Evolutionary conservation across 1,140 invertebrate genomes (phyloP).

Genomic region (Pseudobourletiella spinata): DNA sequence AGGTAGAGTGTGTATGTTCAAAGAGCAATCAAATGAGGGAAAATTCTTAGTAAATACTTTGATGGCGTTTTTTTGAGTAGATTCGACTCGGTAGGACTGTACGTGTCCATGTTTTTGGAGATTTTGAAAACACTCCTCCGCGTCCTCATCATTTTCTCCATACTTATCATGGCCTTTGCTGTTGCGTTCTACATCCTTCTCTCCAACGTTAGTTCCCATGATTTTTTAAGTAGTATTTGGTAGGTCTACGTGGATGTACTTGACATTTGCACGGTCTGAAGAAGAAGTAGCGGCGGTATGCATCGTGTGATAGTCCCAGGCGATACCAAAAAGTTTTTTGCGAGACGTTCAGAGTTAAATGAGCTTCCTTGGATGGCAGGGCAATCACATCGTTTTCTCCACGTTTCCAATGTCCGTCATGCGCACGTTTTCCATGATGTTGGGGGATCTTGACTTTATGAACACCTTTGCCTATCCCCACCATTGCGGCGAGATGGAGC

Average conservation of each 20-base stretch:
- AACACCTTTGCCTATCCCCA: constrained; percentile 52
- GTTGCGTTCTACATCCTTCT: neutral
- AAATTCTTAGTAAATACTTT: too few species aligned
- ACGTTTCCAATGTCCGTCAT: neutral
- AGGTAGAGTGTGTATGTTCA: too few species aligned
- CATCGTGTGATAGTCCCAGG: neutral
- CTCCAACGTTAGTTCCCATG: neutral
- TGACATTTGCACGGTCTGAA: too few species aligned
- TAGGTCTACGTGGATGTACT: too few species aligned
- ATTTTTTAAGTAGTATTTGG: too few species aligned
- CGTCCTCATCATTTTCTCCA: neutral
- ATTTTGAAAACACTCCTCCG: constrained; percentile 47
- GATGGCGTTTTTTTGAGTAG: neutral
- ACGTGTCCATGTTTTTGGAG: constrained; percentile 40
- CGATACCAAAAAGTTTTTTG: neutral
- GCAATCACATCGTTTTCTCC: neutral
- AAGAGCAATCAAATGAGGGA: too few species aligned
- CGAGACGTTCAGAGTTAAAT: neutral
- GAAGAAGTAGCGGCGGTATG: too few species aligned
- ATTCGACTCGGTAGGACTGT: neutral
- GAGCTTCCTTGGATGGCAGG: constrained; percentile 6
- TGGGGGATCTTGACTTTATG: constrained; percentile 78
- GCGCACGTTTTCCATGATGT: constrained; percentile 57
- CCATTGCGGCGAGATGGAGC: neutral
- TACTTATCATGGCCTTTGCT: neutral